These are phyloP conservation scores for Delichon dasypus DNA, from an alignment of 2,797 vertebrate species.

Conservation along the genomic window DNA sequence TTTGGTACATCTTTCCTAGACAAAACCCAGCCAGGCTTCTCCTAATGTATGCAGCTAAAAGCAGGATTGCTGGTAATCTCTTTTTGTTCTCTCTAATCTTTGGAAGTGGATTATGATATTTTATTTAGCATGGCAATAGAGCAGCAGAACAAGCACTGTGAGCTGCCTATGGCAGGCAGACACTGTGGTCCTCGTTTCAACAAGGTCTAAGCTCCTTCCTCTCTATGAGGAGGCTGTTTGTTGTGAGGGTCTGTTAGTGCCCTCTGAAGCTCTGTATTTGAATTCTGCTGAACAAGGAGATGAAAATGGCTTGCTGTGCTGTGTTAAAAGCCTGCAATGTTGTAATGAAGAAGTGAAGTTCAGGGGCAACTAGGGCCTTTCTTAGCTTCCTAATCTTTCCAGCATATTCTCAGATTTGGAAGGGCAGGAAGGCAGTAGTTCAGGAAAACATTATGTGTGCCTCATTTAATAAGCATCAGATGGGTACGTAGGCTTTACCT, in stretches of 20 bases:
- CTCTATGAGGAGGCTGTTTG: not conserved
- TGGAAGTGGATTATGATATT: not conserved
- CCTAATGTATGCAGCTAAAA: not conserved
- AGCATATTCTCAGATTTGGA: not conserved
- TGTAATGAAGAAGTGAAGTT: not conserved
- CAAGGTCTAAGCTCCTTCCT: not conserved
- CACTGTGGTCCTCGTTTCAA: not conserved
- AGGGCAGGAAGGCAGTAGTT: not conserved
- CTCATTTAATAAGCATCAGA: not conserved
- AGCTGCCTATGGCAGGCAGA: not conserved
- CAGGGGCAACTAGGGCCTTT: not conserved
- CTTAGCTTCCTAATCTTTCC: not conserved
- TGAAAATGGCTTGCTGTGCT: not conserved
- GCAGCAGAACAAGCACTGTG: not conserved
- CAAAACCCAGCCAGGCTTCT: not conserved
- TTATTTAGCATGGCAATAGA: not conserved
- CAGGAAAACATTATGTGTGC: fast-evolving
- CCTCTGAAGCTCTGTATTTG: not conserved
- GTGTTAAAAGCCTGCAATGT: fast-evolving
- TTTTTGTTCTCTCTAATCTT: not conserved
- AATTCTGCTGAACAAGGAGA: not conserved
- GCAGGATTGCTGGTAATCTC: not conserved
- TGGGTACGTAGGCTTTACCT: not conserved
- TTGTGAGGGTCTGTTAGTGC: not conserved
- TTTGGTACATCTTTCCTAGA: fast-evolving